Evolutionary conservation across 2,113 vertebrate species (phyloP).

Genomic region (Pristiophorus japonicus): DNA sequence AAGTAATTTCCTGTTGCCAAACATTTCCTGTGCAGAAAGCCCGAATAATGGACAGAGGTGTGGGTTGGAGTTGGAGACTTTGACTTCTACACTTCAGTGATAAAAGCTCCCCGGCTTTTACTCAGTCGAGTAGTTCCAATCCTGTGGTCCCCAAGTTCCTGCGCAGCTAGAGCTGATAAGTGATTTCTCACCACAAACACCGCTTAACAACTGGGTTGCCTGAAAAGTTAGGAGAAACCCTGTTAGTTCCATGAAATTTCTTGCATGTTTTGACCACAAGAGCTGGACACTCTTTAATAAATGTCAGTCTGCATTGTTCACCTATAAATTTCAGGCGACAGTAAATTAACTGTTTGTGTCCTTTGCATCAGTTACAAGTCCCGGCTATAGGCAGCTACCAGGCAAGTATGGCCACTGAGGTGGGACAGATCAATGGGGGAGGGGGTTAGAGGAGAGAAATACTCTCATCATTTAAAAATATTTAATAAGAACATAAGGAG

Average conservation of each 20-base stretch:
- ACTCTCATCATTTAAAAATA: too few species aligned
- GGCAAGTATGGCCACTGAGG: not conserved
- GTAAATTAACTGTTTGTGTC: not conserved
- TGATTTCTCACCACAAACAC: not conserved
- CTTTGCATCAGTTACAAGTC: not conserved
- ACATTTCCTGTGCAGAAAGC: not conserved
- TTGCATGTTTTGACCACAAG: not conserved
- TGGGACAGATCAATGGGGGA: not conserved
- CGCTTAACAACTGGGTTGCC: not conserved
- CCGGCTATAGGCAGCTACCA: not conserved
- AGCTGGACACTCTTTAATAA: not conserved
- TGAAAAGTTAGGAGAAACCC: not conserved
- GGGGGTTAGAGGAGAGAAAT: not conserved
- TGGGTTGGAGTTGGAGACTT: not conserved
- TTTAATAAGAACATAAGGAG: too few species aligned
- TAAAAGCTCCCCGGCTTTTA: not conserved
- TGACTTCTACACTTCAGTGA: not conserved
- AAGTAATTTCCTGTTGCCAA: slow-evolving; percentile 22
- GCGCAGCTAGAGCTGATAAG: not conserved
- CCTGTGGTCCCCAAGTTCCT: slow-evolving; percentile 4
- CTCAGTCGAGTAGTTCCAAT: not conserved
- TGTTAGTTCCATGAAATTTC: slow-evolving; percentile 8
- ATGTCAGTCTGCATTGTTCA: not conserved
- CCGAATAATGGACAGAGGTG: not conserved
- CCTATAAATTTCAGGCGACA: not conserved